Evolutionary conservation across 2,888 invertebrate genomes (phyloP), one percentile per base, ranked within the genome.

Genomic region (Formica aserva): DNA sequence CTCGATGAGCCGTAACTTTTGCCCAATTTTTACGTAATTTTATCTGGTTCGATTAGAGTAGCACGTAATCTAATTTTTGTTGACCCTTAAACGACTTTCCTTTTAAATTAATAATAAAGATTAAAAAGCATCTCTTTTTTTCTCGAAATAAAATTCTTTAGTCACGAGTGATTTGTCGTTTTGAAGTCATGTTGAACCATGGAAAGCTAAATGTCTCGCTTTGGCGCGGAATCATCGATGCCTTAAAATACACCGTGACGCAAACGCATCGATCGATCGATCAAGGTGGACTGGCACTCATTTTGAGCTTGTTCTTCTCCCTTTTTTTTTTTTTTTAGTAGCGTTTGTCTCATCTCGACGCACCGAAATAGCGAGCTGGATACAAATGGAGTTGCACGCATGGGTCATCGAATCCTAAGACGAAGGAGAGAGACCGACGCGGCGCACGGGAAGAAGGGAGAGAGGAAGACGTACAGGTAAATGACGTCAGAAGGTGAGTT

Each of bases 401-500:
- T 82, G 84, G 87, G 90, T 89, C 87, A 89, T 90, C 90, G 90
- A 89, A 90, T 90, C 82, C 85, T 81, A 67, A 67, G 85, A 80
- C 78, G 84, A 65, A 55, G 48, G 13, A 74, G 29, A 55, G 63
- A 3, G 6, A 29, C 29, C n/a, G 76, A 75, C 26, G 38, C 66
- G 41, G 62, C 60, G 55, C 75, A 74, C 22, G 66, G 57, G 41
- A 60, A 45, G 60, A 52, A 74, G 85, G 45, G 41, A 45, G 82
- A 77, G 72, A 75, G 72, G 81, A 84, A 89, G 89, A 86, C n/a
- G 52, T 81, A 89, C 92, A 92, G 91, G 91, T 93, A 90, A 91
- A 92, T 94, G 94, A 94, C 93, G 94, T 94, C 93, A 93, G 90
- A 90, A 86, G 88, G 88, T 89, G 91, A 82, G 85, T 83, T 83